Evolutionary conservation across 2,797 vertebrate genomes (phyloP).

Genomic region (Trematomus bernacchii): DNA sequence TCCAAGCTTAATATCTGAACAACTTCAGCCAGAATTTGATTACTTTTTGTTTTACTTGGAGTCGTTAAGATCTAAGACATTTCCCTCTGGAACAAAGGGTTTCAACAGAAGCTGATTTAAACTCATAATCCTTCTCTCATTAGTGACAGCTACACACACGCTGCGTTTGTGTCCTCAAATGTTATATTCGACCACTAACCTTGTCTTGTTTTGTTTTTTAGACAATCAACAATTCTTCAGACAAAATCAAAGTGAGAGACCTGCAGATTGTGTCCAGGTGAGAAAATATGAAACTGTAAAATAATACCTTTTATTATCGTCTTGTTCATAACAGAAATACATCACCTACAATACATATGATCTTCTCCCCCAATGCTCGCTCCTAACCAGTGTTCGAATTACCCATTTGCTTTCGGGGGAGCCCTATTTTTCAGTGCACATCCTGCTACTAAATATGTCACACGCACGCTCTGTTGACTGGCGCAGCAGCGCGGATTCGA

Average conservation of each 20-base stretch:
- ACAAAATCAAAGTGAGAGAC: constrained; percentile 95
- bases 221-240: constrained; percentile 93
- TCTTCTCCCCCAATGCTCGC: too few species aligned
- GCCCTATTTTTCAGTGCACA: too few species aligned
- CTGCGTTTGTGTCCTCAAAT: not conserved
- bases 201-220: constrained; percentile 59
- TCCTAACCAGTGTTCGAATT: too few species aligned
- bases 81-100: not conserved
- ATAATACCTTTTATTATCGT: too few species aligned
- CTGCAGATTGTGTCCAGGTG: constrained; percentile 96
- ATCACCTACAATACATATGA: too few species aligned
- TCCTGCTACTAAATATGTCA: too few species aligned
- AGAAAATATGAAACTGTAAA: constrained; percentile 26
- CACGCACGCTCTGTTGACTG: too few species aligned
- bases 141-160: not conserved
- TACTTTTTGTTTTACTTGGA: not conserved
- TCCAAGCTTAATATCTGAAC: not conserved
- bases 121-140: not conserved
- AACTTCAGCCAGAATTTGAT: not conserved
- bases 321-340: too few species aligned
- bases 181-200: not conserved
- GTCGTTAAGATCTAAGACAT: not conserved
- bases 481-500: too few species aligned
- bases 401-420: too few species aligned
- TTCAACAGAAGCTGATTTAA: too few species aligned